Conservation (phyloP, 2,888 invertebrate species). For the Rhingia rostrata region DNA sequence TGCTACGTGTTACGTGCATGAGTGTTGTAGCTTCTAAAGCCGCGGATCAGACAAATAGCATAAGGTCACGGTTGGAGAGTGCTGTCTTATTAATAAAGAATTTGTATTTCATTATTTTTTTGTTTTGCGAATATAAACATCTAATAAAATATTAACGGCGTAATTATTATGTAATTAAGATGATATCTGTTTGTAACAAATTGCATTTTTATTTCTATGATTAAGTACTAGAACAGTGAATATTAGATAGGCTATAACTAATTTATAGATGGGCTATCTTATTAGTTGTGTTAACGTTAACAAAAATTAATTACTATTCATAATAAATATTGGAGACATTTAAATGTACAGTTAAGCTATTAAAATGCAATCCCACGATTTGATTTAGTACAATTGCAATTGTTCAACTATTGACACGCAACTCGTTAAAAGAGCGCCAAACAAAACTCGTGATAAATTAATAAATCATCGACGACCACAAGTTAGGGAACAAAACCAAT, state of each 20-base stretch:
- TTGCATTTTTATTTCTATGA: no score
- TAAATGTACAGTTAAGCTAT: no score
- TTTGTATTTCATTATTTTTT: neutral
- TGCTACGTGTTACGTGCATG: conserved; percentile 54
- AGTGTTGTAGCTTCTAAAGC: conserved; percentile 38
- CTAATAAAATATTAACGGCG: conserved; percentile 31
- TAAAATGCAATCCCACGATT: no score
- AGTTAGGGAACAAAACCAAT: conserved; percentile 12
- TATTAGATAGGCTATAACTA: no score
- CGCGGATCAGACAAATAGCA: conserved; percentile 27
- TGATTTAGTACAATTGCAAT: no score
- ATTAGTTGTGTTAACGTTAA: no score
- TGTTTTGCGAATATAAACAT: conserved; percentile 1
- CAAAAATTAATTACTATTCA: no score
- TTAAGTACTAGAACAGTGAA: no score
- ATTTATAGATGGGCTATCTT: no score
- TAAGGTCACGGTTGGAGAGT: conserved; percentile 50
- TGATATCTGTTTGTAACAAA: conserved; percentile 9
- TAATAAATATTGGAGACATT: no score
- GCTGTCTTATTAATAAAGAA: conserved; percentile 4
- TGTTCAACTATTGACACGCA: no score
- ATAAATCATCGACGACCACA: conserved; percentile 17
- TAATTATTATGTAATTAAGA: conserved; percentile 26
- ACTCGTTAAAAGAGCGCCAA: neutral
- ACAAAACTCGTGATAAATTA: conserved; percentile 10